phyloP scores from a whole-genome alignment of 2,113 vertebrate genomes.

The Typhlomys cinereus region DNA sequence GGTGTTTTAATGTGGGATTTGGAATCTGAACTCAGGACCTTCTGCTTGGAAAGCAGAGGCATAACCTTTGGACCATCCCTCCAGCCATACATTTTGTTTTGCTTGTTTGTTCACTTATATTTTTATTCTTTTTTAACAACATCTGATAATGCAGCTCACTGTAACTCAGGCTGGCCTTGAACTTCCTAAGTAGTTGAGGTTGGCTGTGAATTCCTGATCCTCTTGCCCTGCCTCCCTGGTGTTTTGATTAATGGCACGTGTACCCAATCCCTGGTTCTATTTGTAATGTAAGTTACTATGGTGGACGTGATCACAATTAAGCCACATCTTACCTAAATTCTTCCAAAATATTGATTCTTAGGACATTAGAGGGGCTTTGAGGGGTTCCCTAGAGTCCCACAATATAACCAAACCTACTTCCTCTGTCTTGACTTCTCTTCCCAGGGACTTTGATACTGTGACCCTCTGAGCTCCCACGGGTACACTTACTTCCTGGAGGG shows the following conservation, averaged over 20 bases:
- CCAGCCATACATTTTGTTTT: too few species aligned
- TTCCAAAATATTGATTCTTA: not conserved
- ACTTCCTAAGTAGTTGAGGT: too few species aligned
- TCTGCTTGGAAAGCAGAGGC: too few species aligned
- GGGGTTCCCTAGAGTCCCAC: not conserved
- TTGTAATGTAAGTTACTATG: not conserved
- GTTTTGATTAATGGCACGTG: not conserved
- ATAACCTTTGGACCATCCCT: too few species aligned
- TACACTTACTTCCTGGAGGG: not conserved
- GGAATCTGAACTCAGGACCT: not conserved
- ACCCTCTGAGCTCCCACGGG: not conserved
- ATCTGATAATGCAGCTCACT: not conserved
- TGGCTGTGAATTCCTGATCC: not conserved
- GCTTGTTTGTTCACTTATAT: too few species aligned
- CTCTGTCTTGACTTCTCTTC: not conserved
- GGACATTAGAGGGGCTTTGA: not conserved
- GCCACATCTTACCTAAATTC: not conserved
- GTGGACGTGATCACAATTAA: not conserved
- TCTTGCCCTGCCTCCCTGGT: fast-evolving
- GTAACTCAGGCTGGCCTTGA: not conserved
- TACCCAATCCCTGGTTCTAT: not conserved
- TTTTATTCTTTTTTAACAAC: not conserved
- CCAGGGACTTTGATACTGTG: not conserved
- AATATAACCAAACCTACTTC: not conserved
- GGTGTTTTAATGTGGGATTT: not conserved